Percentiles rank a stretch among this genome's conserved stretches.
phyloP scores from a whole-genome alignment of 1,140 invertebrate genomes.

The Leptinotarsa texana region DNA sequence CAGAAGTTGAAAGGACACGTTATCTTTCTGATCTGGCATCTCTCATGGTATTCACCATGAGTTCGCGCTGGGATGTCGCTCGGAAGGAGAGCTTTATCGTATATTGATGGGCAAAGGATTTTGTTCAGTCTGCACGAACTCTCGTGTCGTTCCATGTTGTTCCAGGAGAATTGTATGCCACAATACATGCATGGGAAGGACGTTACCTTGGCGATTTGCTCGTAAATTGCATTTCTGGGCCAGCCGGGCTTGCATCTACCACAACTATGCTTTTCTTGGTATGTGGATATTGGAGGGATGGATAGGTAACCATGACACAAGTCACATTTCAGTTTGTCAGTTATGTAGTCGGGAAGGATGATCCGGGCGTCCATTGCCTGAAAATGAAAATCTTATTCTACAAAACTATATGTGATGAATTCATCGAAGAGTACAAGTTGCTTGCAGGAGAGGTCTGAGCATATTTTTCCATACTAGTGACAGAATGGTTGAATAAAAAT shows the following conservation, averaged over 20 bases:
- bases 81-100: not conserved
- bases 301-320: constrained; percentile 20
- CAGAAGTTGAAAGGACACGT: constrained; percentile 13
- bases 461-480: too few species aligned
- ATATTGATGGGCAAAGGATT: not conserved
- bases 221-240: constrained; percentile 18
- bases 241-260: constrained; percentile 17
- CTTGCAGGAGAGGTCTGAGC: too few species aligned
- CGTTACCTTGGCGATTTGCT: constrained; percentile 9
- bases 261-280: constrained; percentile 19
- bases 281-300: constrained; percentile 10
- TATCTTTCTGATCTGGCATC: not conserved
- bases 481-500: too few species aligned
- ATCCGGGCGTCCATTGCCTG: not conserved
- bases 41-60: constrained; percentile 11
- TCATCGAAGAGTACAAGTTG: too few species aligned
- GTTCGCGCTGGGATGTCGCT: not conserved
- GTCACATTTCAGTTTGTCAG: constrained; percentile 16
- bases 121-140: not conserved
- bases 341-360: not conserved
- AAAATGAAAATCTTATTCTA: not conserved
- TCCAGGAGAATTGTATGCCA: constrained; percentile 1
- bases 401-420: not conserved
- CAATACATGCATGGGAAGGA: constrained; percentile 23
- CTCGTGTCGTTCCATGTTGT: constrained; percentile 8